A percentile compares a stretch with the other conserved stretches of the same genome.
Evolutionary conservation across 2,888 invertebrate genomes (phyloP).

Genomic region (Drosophila subquinaria): DNA sequence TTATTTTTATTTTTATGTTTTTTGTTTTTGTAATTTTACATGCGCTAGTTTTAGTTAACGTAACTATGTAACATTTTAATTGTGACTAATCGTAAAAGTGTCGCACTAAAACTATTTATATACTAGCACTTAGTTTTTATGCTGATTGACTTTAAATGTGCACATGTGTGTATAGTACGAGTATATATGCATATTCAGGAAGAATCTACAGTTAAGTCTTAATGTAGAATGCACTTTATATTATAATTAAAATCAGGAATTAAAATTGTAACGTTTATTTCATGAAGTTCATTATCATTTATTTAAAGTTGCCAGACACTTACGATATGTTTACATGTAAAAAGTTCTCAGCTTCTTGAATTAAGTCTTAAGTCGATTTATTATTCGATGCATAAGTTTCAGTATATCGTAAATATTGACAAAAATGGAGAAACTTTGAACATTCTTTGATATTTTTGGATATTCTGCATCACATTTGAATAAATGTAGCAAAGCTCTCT

Average conservation of each 20-base stretch:
- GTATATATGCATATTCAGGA: slow-evolving; percentile 5
- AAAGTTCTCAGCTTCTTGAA: background rate
- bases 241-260: background rate
- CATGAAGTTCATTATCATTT: background rate
- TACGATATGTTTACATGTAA: background rate
- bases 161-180: background rate
- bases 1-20: background rate
- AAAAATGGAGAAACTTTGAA: background rate
- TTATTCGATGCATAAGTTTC: too few species aligned
- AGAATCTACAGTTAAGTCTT: background rate
- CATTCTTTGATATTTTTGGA: background rate
- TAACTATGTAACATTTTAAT: slow-evolving; percentile 3
- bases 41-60: slow-evolving; percentile 14
- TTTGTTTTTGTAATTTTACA: slow-evolving; percentile 8
- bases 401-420: too few species aligned
- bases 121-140: background rate
- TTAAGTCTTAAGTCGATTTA: too few species aligned
- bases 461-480: background rate
- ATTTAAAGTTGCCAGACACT: background rate
- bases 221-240: slow-evolving; percentile 3
- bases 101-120: slow-evolving; percentile 7
- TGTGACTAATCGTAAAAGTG: slow-evolving; percentile 15
- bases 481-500: background rate
- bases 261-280: background rate
- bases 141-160: slow-evolving; percentile 12